phyloP scores from a whole-genome alignment of 2,797 vertebrate genomes.

The Microctenopoma steveboyesi region DNA sequence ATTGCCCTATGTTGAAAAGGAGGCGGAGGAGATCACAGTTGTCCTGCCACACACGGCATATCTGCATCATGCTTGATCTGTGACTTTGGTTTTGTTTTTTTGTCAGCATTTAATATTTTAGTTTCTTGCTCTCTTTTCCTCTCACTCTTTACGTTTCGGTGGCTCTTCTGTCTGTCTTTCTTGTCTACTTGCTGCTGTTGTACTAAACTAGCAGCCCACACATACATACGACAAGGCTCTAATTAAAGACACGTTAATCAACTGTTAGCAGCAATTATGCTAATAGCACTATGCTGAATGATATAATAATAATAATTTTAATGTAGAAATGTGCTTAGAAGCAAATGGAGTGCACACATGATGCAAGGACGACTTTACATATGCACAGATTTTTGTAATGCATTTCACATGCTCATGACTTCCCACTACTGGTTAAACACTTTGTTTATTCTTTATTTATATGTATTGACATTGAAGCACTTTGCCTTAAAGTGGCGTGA shows the following conservation, averaged over 20 bases:
- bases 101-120: conserved; percentile 20
- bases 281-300: conserved; percentile 30
- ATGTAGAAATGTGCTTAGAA: conserved; percentile 36
- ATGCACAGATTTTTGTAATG: neutral
- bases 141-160: conserved; percentile 9
- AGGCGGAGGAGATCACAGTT: conserved; percentile 34
- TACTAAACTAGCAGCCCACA: conserved; percentile 36
- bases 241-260: conserved; percentile 56
- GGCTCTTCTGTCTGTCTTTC: conserved; percentile 3
- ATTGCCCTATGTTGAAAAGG: conserved; percentile 54
- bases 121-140: conserved; percentile 8
- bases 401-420: neutral
- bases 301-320: conserved; percentile 51
- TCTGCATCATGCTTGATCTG: conserved; percentile 16
- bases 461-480: conserved; percentile 34
- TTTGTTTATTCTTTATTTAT: conserved; percentile 38
- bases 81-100: conserved; percentile 35
- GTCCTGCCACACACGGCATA: conserved; percentile 38
- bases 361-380: neutral
- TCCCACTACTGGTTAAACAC: neutral
- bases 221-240: conserved; percentile 10
- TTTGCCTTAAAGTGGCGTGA: conserved; percentile 48
- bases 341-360: conserved; percentile 6
- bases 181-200: conserved; percentile 17
- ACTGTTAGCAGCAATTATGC: conserved; percentile 58